phyloP scores from a whole-genome alignment of 2,888 invertebrate species.

The Rhaphigaster nebulosa region DNA sequence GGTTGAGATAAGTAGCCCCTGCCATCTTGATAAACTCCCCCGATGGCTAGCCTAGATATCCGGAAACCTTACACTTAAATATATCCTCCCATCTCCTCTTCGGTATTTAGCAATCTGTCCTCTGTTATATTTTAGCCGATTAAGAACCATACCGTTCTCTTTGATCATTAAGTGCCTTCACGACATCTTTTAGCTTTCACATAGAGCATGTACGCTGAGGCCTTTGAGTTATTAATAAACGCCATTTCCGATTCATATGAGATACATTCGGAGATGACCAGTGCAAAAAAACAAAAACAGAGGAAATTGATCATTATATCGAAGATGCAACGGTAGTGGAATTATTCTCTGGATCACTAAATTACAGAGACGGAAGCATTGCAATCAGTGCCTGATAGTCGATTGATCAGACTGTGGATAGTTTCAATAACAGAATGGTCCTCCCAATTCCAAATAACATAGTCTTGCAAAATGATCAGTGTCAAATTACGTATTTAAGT shows the following conservation, averaged over 20 bases:
- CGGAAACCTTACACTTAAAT: slow-evolving; percentile 43
- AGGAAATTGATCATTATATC: background rate
- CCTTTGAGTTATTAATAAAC: slow-evolving; percentile 25
- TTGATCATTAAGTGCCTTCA: slow-evolving; percentile 19
- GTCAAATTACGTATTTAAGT: too few species aligned
- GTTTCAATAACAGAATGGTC: too few species aligned
- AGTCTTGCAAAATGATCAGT: too few species aligned
- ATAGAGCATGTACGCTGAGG: background rate
- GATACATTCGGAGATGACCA: background rate
- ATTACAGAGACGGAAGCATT: background rate
- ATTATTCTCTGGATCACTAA: background rate
- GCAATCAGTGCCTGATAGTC: too few species aligned
- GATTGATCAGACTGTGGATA: too few species aligned
- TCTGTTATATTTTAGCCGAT: background rate
- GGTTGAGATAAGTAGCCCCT: slow-evolving; percentile 34
- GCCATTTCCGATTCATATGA: background rate
- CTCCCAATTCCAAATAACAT: too few species aligned
- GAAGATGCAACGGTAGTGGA: background rate
- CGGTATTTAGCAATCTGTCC: slow-evolving; percentile 32
- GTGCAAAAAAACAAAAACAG: background rate
- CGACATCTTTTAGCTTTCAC: background rate
- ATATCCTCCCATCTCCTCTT: slow-evolving; percentile 6
- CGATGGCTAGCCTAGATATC: slow-evolving; percentile 49
- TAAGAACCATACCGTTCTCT: background rate
- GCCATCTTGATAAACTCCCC: slow-evolving; percentile 34